phyloP scores from a whole-genome alignment of 2,113 vertebrate genomes.

The Myanophis thanlyinensis region DNA sequence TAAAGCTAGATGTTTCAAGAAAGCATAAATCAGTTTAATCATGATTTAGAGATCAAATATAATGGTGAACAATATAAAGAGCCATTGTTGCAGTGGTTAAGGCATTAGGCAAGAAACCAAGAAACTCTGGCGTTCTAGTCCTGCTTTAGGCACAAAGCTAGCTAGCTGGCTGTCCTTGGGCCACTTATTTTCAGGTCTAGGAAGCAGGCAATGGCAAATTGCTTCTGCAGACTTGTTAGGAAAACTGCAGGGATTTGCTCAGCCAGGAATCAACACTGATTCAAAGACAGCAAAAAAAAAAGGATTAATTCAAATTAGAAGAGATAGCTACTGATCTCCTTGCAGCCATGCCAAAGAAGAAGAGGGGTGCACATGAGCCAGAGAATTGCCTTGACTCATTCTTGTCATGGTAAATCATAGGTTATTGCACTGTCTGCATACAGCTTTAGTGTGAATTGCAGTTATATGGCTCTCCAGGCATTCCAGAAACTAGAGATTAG shows the following conservation, averaged over 20 bases:
- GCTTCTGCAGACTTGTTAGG: not conserved
- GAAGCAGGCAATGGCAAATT: not conserved
- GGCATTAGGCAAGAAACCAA: not conserved
- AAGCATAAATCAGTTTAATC: not conserved
- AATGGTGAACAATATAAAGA: not conserved
- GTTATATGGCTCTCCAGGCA: not conserved
- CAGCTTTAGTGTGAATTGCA: not conserved
- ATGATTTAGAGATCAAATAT: not conserved
- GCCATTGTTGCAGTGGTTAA: not conserved
- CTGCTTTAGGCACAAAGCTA: not conserved
- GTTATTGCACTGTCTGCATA: not conserved
- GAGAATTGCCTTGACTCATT: not conserved
- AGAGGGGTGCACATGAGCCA: not conserved
- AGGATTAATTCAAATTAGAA: not conserved
- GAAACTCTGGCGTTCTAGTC: not conserved
- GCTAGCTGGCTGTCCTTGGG: not conserved
- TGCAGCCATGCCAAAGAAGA: not conserved
- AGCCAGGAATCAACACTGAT: not conserved
- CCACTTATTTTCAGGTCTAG: not conserved
- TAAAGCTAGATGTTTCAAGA: not conserved
- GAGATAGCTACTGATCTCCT: not conserved
- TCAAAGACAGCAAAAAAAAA: not conserved
- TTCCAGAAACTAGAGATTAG: not conserved
- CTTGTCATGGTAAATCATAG: not conserved
- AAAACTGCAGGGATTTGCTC: not conserved